Base-by-base conservation (phyloP, 2,888 invertebrate species). In the Trachelus tabidus region DNA sequence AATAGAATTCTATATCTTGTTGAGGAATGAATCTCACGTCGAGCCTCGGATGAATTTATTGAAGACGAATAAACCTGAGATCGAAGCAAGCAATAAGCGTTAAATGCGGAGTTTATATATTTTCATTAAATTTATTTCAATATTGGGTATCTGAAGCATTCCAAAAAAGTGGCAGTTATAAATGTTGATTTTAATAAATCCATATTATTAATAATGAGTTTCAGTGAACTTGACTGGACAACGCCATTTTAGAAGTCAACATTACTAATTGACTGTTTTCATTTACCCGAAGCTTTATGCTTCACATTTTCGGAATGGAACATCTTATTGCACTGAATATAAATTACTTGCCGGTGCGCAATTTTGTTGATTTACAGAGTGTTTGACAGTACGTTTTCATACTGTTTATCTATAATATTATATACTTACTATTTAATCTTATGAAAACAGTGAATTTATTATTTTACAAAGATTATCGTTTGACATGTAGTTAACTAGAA, bases 161-260 rank as follows among this genome's bases (percentile, higher is more conserved):
- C 23, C 56, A 56, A 9, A 23, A 23, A 23, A 56, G 23, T 56
- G 23, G 23, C 56, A 83, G 85, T 89, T 89, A 89, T 85, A 86
- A 90, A 90, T 90, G 88, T 89, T 89, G 89, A 84, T 90, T 31
- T 90, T 88, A 83, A 83, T 83, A 82, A 84, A 80, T 85, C 84
- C 81, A 81, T 77, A 69, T 69, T 73, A 81, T 68, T 74, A 77
- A 37, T 76, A 73, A 75, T 78, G 73, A 73, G 75, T 79, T 77
- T 76, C 77, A 76, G 77, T 68, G 68, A 78, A 80, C 6, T 71
- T 35, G 37, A 73, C 40, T 76, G 40, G 68, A 78, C 68, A 56
- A 37, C 78, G 74, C 68, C 81, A 73, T 69, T 73, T 77, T 34
- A 75, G 56, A 81, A 75, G 78, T 78, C 76, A 69, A 79, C 80